Evolutionary conservation across 2,888 invertebrate genomes (phyloP).

Genomic region (Dione vanillae): DNA sequence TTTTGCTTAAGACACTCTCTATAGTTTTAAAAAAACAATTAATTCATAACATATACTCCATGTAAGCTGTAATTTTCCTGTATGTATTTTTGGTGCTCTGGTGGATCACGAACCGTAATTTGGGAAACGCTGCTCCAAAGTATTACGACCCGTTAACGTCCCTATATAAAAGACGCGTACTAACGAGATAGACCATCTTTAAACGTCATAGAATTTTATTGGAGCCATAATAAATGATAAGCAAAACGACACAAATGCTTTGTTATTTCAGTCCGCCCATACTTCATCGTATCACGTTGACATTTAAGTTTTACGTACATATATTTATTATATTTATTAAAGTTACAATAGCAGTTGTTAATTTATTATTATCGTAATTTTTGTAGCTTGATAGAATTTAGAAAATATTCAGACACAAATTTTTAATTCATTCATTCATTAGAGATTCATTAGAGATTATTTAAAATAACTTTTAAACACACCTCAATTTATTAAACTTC

Average conservation of each 20-base stretch:
- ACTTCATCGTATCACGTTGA: slow-evolving; percentile 10
- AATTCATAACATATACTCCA: too few species aligned
- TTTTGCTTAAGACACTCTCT: too few species aligned
- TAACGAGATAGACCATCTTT: slow-evolving; percentile 34
- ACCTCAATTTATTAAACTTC: too few species aligned
- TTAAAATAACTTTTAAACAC: too few species aligned
- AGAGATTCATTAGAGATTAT: too few species aligned
- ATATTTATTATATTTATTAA: too few species aligned
- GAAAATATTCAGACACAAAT: too few species aligned
- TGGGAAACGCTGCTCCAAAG: background rate
- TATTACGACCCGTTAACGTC: slow-evolving; percentile 28
- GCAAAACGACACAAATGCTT: slow-evolving; percentile 20
- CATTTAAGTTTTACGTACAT: slow-evolving; percentile 6
- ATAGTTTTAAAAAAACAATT: too few species aligned
- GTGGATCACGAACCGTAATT: background rate
- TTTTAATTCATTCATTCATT: too few species aligned
- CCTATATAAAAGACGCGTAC: slow-evolving; percentile 26
- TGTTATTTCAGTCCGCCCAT: slow-evolving; percentile 5
- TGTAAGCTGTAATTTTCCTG: too few species aligned
- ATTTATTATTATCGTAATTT: background rate
- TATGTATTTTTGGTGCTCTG: background rate
- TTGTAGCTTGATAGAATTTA: too few species aligned
- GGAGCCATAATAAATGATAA: slow-evolving; percentile 20
- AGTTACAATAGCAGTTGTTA: background rate
- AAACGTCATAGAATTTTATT: slow-evolving; percentile 35